Evolutionary conservation across 1,140 invertebrate genomes (phyloP), one percentile per base, ranked within the genome.

Genomic region (Listronotus oregonensis): DNA sequence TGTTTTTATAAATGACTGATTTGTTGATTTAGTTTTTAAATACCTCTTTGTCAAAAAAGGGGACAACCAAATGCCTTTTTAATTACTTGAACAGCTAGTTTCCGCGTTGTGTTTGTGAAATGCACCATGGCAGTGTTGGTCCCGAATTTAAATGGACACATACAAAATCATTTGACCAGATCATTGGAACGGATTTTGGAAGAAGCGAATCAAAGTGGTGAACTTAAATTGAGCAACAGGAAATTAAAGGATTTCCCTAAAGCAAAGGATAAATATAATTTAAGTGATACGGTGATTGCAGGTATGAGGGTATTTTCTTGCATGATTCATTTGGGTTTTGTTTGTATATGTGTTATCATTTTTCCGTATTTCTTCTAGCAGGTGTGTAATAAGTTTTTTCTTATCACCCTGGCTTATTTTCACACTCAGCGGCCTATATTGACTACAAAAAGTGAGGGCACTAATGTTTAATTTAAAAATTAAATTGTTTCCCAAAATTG

Each of bases 241-340:
- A 96, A 95, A 79, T 85, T 96, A 70, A 92, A 93, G 78, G 93
- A 95, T 77, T 96, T 95, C 78, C 93, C 94, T 7, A 92, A 92
- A 81, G 84, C 87, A 56, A 82, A 82, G 34, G 82, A 83, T 71
- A 95, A 94, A 81, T 95, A 89, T 81, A 90, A 93, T 79, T 84
- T 96, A 61, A 85, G 85, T 73, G 94, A 96, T 82, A 95, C 93
- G 67, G 90, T 94, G 66, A 85, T 89, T 75, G 92, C 92, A 85
- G 94, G 94, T 96, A 82, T 34, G 32, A 6, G 56, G 70, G 42
- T 11, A 6, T 52, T 37, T 56, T 56, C 6, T 43, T 43, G n/a
- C 6, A 43, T 42, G 54, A 43, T 57, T 57, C 34, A 27, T 57
- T 57, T 31, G 10, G 7, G 15, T 44, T n/a, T n/a, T n/a, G n/a